A percentile compares a stretch with the other conserved stretches of the same genome.
phyloP scores from a whole-genome alignment of 2,113 vertebrate genomes.

The Sander vitreus region DNA sequence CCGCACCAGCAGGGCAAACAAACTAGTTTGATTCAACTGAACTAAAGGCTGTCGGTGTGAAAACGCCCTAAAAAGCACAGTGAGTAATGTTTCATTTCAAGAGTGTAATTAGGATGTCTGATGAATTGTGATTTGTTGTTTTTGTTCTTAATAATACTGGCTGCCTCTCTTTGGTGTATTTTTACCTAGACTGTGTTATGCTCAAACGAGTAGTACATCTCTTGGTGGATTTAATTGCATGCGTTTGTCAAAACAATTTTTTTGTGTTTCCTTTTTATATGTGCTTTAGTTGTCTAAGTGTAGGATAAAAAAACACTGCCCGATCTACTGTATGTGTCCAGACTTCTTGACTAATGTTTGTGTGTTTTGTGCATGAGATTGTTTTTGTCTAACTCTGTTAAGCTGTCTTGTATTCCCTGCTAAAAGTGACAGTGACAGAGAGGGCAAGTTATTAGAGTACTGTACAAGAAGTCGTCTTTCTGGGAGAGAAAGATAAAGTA shows the following conservation, averaged over 20 bases:
- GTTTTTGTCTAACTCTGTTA: neutral
- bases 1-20: too few relatives aligned
- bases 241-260: slow-evolving; percentile 26
- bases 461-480: slow-evolving; percentile 13
- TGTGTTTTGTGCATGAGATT: neutral
- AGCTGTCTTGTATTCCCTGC: neutral
- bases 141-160: slow-evolving; percentile 33
- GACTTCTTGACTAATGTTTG: neutral
- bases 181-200: slow-evolving; percentile 6
- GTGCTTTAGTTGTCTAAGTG: neutral
- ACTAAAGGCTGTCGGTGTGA: too few relatives aligned
- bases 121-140: slow-evolving; percentile 38
- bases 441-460: slow-evolving; percentile 2
- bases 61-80: slow-evolving; percentile 29
- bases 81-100: slow-evolving; percentile 22
- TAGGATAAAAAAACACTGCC: neutral
- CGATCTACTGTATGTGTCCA: neutral
- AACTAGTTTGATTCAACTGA: too few relatives aligned
- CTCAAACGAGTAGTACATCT: slow-evolving; percentile 10
- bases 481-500: slow-evolving; percentile 36
- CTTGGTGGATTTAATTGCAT: slow-evolving; percentile 41
- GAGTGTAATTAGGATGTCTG: slow-evolving; percentile 46
- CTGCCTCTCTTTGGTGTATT: slow-evolving; percentile 33
- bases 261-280: slow-evolving; percentile 20
- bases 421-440: slow-evolving; percentile 27